Conservation (phyloP, 2,888 invertebrate genomes). For the Lepidonotus clava region DNA sequence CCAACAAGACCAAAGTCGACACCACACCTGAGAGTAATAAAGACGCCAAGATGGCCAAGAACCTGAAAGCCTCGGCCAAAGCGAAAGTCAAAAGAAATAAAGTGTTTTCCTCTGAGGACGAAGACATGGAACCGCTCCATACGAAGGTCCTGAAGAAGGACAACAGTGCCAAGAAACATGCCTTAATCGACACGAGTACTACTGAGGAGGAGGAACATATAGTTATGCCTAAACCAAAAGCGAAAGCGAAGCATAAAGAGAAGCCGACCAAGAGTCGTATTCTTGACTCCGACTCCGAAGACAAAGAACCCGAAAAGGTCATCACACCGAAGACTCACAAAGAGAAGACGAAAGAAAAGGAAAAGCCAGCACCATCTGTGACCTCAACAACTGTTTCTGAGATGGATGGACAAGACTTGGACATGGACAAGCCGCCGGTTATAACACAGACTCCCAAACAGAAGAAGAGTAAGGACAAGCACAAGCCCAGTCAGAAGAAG, state of each 20-base stretch:
- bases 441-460: conserved; percentile 29
- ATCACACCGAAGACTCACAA: conserved; percentile 8
- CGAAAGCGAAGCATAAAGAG: conserved; percentile 38
- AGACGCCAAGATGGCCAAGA: background rate
- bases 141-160: background rate
- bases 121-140: background rate
- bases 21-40: background rate
- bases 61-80: conserved; percentile 6
- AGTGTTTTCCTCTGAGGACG: conserved; percentile 42
- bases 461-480: conserved; percentile 46
- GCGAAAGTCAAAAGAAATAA: background rate
- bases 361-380: background rate
- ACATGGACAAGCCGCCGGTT: background rate
- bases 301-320: conserved; percentile 35
- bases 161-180: conserved; percentile 11
- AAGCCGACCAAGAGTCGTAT: conserved; percentile 27
- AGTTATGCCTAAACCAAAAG: conserved; percentile 8
- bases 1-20: background rate
- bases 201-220: conserved; percentile 43
- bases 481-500: conserved; percentile 1
- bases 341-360: background rate
- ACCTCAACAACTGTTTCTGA: background rate
- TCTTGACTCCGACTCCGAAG: conserved; percentile 4
- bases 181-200: background rate
- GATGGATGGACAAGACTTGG: background rate